Base-by-base conservation (phyloP, 2,113 vertebrate genomes). In the Pipa parva region DNA sequence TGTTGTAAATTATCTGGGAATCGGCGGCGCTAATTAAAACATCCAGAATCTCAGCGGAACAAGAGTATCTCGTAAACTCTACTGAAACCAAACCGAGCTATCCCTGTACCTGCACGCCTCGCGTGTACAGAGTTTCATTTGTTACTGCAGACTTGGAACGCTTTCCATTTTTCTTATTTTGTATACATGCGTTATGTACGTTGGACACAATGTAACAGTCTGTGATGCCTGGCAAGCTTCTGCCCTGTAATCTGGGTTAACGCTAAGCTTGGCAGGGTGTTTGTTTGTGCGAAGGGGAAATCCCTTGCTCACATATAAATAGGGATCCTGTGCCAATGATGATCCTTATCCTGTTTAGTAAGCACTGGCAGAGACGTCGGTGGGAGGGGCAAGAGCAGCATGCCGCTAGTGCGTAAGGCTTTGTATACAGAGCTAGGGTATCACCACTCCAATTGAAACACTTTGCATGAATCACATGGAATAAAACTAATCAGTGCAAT, bases 231-330 rank as follows among this genome's bases (percentile, higher is more conserved):
- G 65, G 56, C 65, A 67, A 24, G 5, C 36, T 37, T n/a, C 51
- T 68, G 65, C 56, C 65, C 65, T 68, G 36, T 68, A 68, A 68
- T 68, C 65, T 68, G 46, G 59, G 28, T 51, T 36, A 60, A 68
- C 21, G 21, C n/a, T 26, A 21, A 33, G 18, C 54, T 68, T 68
- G 65, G 65, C 65, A 68, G 25, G 20, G 56, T 4, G 27, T 50
- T 49, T 68, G 56, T 68, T 59, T 68, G 65, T 60, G 64, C 55
- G 31, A 68, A n/a, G 33, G 65, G 65, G 65, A 60, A 68, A 68
- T 60, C 65, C 65, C 56, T 59, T 17, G 46, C 55, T 59, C 46
- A 26, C 65, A 8, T 52, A 68, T 59, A 68, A 68, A 68, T 51
- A 51, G 45, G 46, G 28, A 42, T 52, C 45, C 65, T 52, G 33